These are phyloP conservation scores for Strigamia crassipes DNA, from an alignment of 2,888 invertebrate species.

Conservation along the genomic window DNA sequence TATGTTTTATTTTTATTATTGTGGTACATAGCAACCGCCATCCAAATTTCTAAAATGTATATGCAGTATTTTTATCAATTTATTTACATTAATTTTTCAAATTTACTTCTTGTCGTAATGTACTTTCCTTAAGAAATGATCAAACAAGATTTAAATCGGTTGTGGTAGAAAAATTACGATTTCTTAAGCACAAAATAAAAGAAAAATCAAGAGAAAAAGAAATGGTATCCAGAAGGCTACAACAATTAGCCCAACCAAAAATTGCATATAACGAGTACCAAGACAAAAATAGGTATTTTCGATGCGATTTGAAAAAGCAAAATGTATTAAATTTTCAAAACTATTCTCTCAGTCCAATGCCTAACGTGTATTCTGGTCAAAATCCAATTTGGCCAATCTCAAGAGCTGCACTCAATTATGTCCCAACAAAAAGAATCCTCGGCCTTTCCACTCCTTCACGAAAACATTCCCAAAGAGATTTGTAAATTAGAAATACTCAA, in stretches of 20 bases:
- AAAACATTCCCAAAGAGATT: slow-evolving; percentile 16
- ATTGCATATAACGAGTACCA: neutral
- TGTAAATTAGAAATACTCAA: too few species aligned
- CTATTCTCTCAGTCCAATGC: neutral
- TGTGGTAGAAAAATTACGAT: too few species aligned
- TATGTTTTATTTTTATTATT: neutral
- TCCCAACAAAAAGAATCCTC: neutral
- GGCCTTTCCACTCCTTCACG: neutral
- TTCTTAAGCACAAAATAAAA: neutral
- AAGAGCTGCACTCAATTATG: neutral
- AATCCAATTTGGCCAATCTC: neutral
- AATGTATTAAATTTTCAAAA: neutral
- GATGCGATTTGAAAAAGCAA: neutral
- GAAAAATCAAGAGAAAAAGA: neutral
- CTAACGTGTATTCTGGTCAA: neutral
- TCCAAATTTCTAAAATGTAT: slow-evolving; percentile 15
- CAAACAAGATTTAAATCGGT: neutral
- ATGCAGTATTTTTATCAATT: slow-evolving; percentile 28
- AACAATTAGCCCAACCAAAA: neutral
- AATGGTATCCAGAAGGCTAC: neutral
- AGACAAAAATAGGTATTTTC: neutral
- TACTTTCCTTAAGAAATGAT: slow-evolving; percentile 1
- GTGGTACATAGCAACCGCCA: neutral
- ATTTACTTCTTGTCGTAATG: slow-evolving; percentile 1
- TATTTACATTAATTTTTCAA: slow-evolving; percentile 27